These are phyloP conservation scores for Rhyacophila evoluta DNA, from an alignment of 2,888 invertebrate species.

Conservation along the genomic window DNA sequence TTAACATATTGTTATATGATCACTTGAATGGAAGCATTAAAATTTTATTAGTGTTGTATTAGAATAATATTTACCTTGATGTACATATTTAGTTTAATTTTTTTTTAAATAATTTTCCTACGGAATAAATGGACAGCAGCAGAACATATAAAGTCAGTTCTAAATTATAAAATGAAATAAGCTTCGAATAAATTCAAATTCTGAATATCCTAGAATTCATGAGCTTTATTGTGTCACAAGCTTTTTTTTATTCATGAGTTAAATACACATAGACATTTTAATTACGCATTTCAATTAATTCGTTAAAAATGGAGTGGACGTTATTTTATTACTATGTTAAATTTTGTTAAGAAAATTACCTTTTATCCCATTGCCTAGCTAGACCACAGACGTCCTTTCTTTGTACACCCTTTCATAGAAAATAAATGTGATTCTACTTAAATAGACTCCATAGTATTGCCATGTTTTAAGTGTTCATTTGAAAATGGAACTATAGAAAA, in stretches of 20 bases:
- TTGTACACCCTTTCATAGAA: neutral
- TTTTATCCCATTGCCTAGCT: neutral
- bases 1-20: too few species aligned
- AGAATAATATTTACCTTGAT: too few species aligned
- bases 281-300: constrained; percentile 7
- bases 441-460: neutral
- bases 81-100: too few species aligned
- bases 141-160: too few species aligned
- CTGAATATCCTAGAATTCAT: too few species aligned
- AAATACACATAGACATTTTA: neutral
- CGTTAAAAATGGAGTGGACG: neutral
- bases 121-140: too few species aligned
- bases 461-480: neutral
- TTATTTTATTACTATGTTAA: neutral
- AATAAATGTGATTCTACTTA: neutral
- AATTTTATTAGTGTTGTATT: too few species aligned
- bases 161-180: too few species aligned
- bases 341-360: neutral
- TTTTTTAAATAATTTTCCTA: too few species aligned
- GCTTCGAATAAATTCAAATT: too few species aligned
- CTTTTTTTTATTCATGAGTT: neutral
- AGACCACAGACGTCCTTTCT: neutral
- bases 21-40: too few species aligned
- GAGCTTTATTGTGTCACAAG: neutral
- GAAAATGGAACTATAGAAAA: neutral